phyloP scores from a whole-genome alignment of 1,140 invertebrate species.

The Aplysia californica region DNA sequence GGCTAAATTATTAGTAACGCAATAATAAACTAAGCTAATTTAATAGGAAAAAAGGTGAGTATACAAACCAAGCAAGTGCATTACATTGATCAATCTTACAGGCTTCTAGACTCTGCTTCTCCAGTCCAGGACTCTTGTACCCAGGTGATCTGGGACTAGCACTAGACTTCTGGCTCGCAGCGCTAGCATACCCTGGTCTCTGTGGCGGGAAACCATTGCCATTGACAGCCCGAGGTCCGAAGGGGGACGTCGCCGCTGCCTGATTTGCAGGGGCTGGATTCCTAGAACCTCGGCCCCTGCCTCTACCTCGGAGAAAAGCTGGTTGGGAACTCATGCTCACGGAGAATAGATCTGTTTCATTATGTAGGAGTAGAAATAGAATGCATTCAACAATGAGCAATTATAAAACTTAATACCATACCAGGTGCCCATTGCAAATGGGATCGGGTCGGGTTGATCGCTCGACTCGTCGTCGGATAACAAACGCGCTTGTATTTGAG shows the following conservation, averaged over 20 bases:
- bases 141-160: neutral
- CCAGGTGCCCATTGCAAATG: too few relatives aligned
- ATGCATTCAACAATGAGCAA: too few relatives aligned
- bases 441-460: too few relatives aligned
- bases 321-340: slow-evolving; percentile 21
- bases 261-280: neutral
- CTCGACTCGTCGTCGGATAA: too few relatives aligned
- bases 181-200: neutral
- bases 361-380: too few relatives aligned
- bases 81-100: slow-evolving; percentile 10
- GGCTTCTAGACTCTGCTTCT: slow-evolving; percentile 8
- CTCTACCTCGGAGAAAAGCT: slow-evolving; percentile 2
- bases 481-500: too few relatives aligned
- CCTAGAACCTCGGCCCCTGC: neutral
- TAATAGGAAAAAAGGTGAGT: neutral
- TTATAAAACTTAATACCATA: too few relatives aligned
- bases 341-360: too few relatives aligned
- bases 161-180: neutral
- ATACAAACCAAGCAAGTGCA: neutral
- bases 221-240: neutral
- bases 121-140: neutral
- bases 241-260: neutral
- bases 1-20: neutral
- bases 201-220: neutral
- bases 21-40: neutral